A percentile compares a stretch with the other conserved stretches of the same genome.
These are phyloP conservation scores for Dynastes grantii DNA, from an alignment of 2,888 invertebrate species.

Conservation along the genomic window DNA sequence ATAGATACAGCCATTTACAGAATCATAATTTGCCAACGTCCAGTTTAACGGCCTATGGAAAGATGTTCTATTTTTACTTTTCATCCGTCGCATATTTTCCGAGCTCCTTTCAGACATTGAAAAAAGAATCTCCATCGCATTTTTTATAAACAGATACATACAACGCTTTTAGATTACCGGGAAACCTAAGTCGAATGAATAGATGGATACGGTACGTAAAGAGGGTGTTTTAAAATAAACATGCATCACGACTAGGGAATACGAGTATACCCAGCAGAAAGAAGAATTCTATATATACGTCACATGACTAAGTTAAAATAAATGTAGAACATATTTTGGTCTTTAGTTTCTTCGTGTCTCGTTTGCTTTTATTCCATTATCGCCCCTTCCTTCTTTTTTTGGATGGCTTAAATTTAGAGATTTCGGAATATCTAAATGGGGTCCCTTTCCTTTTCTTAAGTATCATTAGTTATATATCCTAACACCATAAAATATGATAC, in stretches of 20 bases:
- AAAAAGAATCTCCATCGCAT: neutral
- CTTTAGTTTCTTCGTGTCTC: neutral
- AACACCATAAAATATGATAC: slow-evolving; percentile 30
- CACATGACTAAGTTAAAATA: slow-evolving; percentile 8
- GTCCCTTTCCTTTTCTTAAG: slow-evolving; percentile 7
- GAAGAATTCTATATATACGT: slow-evolving; percentile 15
- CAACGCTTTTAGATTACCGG: slow-evolving; percentile 22
- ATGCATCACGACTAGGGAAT: slow-evolving; percentile 7
- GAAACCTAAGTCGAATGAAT: neutral
- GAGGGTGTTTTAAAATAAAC: slow-evolving; percentile 37
- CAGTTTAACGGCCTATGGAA: slow-evolving; percentile 8
- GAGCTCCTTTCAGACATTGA: neutral
- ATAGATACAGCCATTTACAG: neutral
- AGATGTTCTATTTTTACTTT: slow-evolving; percentile 19
- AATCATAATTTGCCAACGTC: slow-evolving; percentile 16
- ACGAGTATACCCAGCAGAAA: neutral
- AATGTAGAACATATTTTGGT: slow-evolving; percentile 4
- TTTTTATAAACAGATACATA: neutral
- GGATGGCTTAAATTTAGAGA: slow-evolving; percentile 25
- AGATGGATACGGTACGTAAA: slow-evolving; percentile 1
- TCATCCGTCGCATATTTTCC: neutral
- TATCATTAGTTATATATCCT: slow-evolving; percentile 28
- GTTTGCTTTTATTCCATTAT: slow-evolving; percentile 12
- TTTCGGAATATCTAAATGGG: neutral
- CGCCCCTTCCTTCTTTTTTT: neutral